Base-by-base conservation (phyloP, 2,113 vertebrate species). In the Hepsetus odoe region DNA sequence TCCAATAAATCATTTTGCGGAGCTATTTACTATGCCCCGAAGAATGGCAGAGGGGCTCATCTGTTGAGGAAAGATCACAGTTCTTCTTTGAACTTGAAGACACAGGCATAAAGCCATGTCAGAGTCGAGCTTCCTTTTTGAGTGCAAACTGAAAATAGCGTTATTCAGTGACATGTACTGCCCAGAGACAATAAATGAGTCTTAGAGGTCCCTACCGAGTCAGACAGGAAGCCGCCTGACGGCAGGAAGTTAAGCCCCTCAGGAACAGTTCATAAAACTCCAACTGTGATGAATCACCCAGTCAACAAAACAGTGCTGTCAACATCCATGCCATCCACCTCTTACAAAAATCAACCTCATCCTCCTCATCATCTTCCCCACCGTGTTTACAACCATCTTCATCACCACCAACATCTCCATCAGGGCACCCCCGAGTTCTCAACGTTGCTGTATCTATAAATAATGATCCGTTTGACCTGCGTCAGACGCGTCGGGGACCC, bases 221-320 rank as follows among this genome's bases (percentile, higher is more conserved):
- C 73, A 86, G 91, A 94, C 94, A 96, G 95, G 95, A 97, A 96
- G 92, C 91, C 85, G 86, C 88, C 93, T 92, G 86, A 86, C 80
- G 89, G 89, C 90, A 95, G 90, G 94, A 95, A 96, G 94, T 93
- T 93, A 88, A 95, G 91, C 92, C 91, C 90, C 91, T 93, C 91
- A 94, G 94, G 92, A 92, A 92, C 91, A 94, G 94, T 95, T 94
- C 92, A 94, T 94, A 94, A 95, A 95, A 93, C 92, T 92, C 90
- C 89, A 92, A 94, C 91, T 89, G 91, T 90, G 91, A 96, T 95
- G 92, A 94, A 95, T 96, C 93, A 94, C 64, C 83, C 77, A 61
- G 76, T 55, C 49, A 71, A n/a, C 13, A 35, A 65, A 73, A 49
- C 33, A 84, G 33, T 66, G n/a, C 30, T 30, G 16, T 56, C 58